Percentiles rank a stretch among this genome's conserved stretches.
Evolutionary conservation across 2,113 vertebrate species (phyloP).

Genomic region (Heterochromis multidens): DNA sequence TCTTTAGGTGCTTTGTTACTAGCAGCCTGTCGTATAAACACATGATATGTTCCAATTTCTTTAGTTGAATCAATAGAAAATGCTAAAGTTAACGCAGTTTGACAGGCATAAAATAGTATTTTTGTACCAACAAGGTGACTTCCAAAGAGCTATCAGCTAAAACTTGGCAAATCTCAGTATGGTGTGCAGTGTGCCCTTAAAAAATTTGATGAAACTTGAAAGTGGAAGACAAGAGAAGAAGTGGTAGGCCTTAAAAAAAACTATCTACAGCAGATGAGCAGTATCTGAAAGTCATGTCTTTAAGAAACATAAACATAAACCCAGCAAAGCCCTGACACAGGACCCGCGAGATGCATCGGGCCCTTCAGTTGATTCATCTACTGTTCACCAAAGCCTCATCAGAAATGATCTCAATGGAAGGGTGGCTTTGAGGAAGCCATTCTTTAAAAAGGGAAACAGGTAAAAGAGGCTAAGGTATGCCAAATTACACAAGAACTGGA

Average conservation of each 20-base stretch:
- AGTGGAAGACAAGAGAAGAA: neutral
- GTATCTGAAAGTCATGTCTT: neutral
- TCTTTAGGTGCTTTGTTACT: neutral
- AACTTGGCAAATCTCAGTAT: too few species aligned
- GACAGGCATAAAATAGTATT: neutral
- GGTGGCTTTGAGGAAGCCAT: too few species aligned
- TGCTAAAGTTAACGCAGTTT: neutral
- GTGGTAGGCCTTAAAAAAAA: neutral
- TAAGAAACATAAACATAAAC: neutral
- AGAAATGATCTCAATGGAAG: too few species aligned
- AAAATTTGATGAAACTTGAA: neutral
- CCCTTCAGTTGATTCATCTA: rapidly evolving
- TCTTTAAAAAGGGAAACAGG: too few species aligned
- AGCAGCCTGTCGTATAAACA: neutral
- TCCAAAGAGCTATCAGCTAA: too few species aligned
- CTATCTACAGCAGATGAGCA: neutral
- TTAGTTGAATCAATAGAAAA: neutral
- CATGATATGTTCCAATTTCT: neutral
- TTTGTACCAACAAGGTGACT: neutral
- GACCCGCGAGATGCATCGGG: neutral
- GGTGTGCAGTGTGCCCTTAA: neutral
- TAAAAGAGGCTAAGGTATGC: too few species aligned
- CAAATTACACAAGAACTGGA: too few species aligned
- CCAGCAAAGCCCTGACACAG: too few species aligned
- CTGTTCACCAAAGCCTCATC: neutral